Percentiles rank a stretch among this genome's conserved stretches.
These are phyloP conservation scores for Archips crataeganus DNA, from an alignment of 2,888 invertebrate species.

Conservation along the genomic window DNA sequence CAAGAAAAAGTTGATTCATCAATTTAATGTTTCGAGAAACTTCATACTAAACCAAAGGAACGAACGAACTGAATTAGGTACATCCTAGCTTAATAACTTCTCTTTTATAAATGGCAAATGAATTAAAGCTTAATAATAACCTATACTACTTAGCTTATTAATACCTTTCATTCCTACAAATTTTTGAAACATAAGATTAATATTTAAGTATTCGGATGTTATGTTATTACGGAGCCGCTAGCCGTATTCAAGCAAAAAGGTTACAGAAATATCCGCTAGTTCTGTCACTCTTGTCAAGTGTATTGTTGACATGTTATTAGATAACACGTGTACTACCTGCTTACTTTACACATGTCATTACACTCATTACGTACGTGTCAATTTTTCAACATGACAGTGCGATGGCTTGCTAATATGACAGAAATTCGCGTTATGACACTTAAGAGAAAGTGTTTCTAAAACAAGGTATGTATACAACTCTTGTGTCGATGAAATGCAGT, in stretches of 20 bases:
- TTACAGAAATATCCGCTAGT: no score
- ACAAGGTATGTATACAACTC: slow-evolving; percentile 1
- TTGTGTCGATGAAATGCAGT: slow-evolving; percentile 3
- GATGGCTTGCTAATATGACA: slow-evolving; percentile 9
- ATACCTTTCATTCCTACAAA: no score
- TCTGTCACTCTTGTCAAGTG: neutral
- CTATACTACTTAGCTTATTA: no score
- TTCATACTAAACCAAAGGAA: no score
- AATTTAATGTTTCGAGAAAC: no score
- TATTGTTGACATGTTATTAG: neutral
- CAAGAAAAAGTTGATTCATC: no score
- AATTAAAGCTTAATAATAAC: no score
- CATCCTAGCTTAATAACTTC: neutral
- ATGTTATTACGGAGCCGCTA: no score
- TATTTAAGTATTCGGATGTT: no score
- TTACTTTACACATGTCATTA: neutral
- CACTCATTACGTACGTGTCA: slow-evolving; percentile 6
- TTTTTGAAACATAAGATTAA: no score
- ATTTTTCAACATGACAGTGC: slow-evolving; percentile 2
- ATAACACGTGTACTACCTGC: neutral
- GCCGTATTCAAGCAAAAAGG: no score
- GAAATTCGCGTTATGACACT: slow-evolving; percentile 1
- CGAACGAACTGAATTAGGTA: no score
- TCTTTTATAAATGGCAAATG: neutral
- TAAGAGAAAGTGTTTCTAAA: slow-evolving; percentile 4